phyloP scores from a whole-genome alignment of 35 echinoderm and acorn worm species.

The Apostichopus japonicus region DNA sequence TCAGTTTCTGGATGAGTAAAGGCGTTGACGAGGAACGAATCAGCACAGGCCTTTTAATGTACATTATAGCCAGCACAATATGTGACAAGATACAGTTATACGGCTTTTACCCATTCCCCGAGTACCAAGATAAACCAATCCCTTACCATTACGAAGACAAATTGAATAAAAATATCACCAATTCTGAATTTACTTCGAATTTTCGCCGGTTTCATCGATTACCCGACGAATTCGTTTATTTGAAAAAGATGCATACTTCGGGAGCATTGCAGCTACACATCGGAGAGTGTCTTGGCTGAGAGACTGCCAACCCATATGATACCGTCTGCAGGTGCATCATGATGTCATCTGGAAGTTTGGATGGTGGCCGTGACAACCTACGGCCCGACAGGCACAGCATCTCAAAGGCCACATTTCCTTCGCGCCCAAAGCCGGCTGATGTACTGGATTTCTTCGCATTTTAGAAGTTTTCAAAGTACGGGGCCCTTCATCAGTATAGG shows the following conservation, averaged over 20 bases:
- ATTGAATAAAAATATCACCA: slow-evolving; percentile 52
- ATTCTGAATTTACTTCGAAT: slow-evolving; percentile 66
- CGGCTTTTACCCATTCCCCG: slow-evolving; percentile 96
- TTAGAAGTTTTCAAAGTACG: too few species aligned
- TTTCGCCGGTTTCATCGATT: slow-evolving; percentile 77
- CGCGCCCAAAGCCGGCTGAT: too few species aligned
- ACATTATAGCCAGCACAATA: slow-evolving; percentile 84
- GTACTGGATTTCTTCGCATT: too few species aligned
- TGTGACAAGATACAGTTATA: slow-evolving; percentile 90
- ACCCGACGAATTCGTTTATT: slow-evolving; percentile 90
- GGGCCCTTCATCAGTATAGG: too few species aligned
- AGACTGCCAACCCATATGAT: too few species aligned
- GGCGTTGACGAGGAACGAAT: slow-evolving; percentile 87
- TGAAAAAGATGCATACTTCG: slow-evolving; percentile 85
- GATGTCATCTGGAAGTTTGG: too few species aligned
- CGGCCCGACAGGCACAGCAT: too few species aligned
- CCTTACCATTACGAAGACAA: slow-evolving; percentile 95
- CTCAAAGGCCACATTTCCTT: too few species aligned
- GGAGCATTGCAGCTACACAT: slow-evolving; percentile 81
- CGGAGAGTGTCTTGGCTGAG: slow-evolving; percentile 65
- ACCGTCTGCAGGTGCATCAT: too few species aligned
- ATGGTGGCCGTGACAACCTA: too few species aligned
- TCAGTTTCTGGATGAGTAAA: slow-evolving; percentile 91
- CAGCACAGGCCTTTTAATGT: slow-evolving; percentile 96
- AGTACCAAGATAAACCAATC: slow-evolving; percentile 67